These are phyloP conservation scores for Hymenochirus boettgeri DNA, from an alignment of 2,113 vertebrate species.

Conservation along the genomic window DNA sequence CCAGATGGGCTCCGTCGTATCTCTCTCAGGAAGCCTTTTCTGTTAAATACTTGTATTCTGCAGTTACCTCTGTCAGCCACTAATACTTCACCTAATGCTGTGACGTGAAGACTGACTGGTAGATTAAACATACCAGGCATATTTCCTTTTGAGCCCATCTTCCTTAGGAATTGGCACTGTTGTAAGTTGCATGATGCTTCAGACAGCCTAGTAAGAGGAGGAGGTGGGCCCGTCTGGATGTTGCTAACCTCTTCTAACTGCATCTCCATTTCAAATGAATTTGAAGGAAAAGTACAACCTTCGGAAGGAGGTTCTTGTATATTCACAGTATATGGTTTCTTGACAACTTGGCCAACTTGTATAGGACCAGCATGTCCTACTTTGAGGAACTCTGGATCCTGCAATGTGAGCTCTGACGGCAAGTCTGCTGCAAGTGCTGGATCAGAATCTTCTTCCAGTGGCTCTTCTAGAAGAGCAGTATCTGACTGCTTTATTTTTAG, in stretches of 20 bases:
- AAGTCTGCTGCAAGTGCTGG: slow-evolving; percentile 74
- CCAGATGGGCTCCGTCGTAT: slow-evolving; percentile 90
- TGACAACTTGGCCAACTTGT: slow-evolving; percentile 79
- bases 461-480: slow-evolving; percentile 79
- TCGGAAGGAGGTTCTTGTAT: slow-evolving; percentile 66
- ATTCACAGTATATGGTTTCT: slow-evolving; percentile 75
- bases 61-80: slow-evolving; percentile 92
- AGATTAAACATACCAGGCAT: slow-evolving; percentile 90
- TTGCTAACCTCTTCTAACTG: slow-evolving; percentile 60
- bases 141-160: slow-evolving; percentile 92
- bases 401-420: slow-evolving; percentile 75
- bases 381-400: slow-evolving; percentile 83
- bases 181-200: slow-evolving; percentile 63
- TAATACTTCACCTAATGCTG: slow-evolving; percentile 84
- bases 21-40: slow-evolving; percentile 91
- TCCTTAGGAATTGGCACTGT: slow-evolving; percentile 88
- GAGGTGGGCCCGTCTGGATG: slow-evolving; percentile 66
- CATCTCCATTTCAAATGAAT: slow-evolving; percentile 73
- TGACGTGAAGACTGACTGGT: slow-evolving; percentile 85
- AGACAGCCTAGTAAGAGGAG: slow-evolving; percentile 61
- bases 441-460: slow-evolving; percentile 76
- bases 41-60: slow-evolving; percentile 92
- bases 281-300: slow-evolving; percentile 28
- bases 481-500: slow-evolving; percentile 90
- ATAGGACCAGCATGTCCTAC: slow-evolving; percentile 72